Evolutionary conservation across 2,888 invertebrate species (phyloP), one percentile per base, ranked within the genome.

Genomic region (Laspeyria flexula): DNA sequence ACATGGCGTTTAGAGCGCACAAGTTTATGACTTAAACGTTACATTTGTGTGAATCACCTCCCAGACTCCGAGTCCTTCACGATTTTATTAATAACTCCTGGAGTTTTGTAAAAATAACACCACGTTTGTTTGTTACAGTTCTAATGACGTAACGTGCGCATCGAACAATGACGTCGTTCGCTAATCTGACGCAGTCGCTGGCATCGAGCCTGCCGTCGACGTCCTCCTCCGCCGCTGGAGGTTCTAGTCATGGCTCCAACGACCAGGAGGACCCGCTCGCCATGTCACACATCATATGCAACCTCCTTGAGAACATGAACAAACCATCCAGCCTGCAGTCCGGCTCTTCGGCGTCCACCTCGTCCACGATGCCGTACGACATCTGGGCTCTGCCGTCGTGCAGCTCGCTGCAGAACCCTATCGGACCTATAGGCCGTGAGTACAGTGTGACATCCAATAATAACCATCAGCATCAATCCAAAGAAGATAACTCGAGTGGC

Each of bases 271-370:
- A 86, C 58, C 79, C 88, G 49, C 75, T 85, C 18, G 85, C 77
- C 40, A 86, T 92, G 86, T 85, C 88, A 21, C 90, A 90, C 75
- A 86, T 92, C 77, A 84, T 93, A 72, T 90, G 91, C 80, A 93
- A 92, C 71, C 87, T 93, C 52, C 85, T 93, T 59, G 93, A 93
- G 75, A 93, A 90, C 78, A 90, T 90, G 90, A 90, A 89, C 73
- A 89, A 87, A 67, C 88, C 88, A 49, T 77, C 88, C 60, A 82
- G 75, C 71, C 79, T 86, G 51, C 82, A 81, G 34, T 50, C 77
- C 57, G 55, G 67, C 16, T 62, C 84, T 42, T 79, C 90, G 0
- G 82, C 88, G 37, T 81, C 89, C 43, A 77, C 88, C 49, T 82
- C 86, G 47, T 81, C 90, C 48, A 71, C 79, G 11, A 84, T 89